Percentiles rank a stretch among this genome's conserved stretches.
Conservation (phyloP, 2,888 invertebrate genomes). For the Orthosia gracilis region DNA sequence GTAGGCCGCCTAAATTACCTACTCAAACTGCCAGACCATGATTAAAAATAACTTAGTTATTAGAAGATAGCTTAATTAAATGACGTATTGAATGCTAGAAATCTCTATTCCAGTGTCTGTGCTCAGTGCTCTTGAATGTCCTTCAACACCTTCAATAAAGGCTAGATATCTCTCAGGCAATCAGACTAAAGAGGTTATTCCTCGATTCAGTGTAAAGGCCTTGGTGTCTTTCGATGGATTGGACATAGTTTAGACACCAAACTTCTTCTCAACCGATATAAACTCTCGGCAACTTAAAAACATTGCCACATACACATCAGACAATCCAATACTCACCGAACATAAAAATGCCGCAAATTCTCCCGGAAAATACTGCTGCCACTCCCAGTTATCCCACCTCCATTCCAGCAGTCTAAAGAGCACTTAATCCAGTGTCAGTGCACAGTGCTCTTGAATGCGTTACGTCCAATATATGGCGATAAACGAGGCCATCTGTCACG, state of each 20-base stretch:
- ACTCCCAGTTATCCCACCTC: neutral
- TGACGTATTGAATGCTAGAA: neutral
- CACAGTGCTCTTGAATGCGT: slow-evolving; percentile 51
- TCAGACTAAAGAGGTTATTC: too few relatives aligned
- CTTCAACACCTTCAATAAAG: neutral
- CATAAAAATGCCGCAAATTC: slow-evolving; percentile 1
- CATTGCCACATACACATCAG: neutral
- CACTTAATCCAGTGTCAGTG: slow-evolving; percentile 52
- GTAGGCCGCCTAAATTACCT: too few relatives aligned
- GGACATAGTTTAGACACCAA: too few relatives aligned
- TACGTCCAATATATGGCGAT: slow-evolving; percentile 57
- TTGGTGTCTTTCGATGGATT: too few relatives aligned
- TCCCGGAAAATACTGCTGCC: neutral
- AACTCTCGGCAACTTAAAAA: too few relatives aligned
- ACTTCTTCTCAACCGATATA: too few relatives aligned
- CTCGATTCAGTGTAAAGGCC: too few relatives aligned
- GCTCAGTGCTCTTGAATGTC: neutral
- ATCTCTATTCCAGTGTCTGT: too few relatives aligned
- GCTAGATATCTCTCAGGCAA: neutral
- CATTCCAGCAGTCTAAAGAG: slow-evolving; percentile 23
- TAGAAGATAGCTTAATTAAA: neutral
- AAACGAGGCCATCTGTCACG: slow-evolving; percentile 55
- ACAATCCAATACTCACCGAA: neutral
- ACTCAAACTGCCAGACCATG: too few relatives aligned
- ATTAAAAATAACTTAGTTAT: too few relatives aligned